A percentile compares a stretch with the other conserved stretches of the same genome.
These are phyloP conservation scores for Eueides isabella DNA, from an alignment of 1,140 invertebrate species.

Conservation along the genomic window DNA sequence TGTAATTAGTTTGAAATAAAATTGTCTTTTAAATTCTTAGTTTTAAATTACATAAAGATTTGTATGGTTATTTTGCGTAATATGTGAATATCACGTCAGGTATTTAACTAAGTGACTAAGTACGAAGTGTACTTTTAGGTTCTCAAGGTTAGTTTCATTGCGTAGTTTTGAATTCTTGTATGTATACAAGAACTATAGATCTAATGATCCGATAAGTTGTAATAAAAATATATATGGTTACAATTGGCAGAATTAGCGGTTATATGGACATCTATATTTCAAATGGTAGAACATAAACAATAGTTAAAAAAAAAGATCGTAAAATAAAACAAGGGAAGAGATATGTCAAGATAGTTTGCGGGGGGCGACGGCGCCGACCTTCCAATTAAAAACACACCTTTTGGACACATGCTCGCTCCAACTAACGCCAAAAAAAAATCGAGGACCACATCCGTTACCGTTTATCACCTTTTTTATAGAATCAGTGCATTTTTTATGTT, in stretches of 20 bases:
- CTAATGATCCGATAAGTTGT: neutral
- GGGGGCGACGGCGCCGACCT: slow-evolving; percentile 62
- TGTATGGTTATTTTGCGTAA: too few species aligned
- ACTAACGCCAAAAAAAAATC: slow-evolving; percentile 64
- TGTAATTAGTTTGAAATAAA: slow-evolving; percentile 10
- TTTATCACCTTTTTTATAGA: slow-evolving; percentile 69
- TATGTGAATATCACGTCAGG: too few species aligned
- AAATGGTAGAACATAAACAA: slow-evolving; percentile 66
- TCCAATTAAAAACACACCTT: slow-evolving; percentile 80
- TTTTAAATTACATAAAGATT: neutral
- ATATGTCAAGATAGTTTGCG: slow-evolving; percentile 79
- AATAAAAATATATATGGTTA: slow-evolving; percentile 3
- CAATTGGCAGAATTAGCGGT: slow-evolving; percentile 55
- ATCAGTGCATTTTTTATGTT: slow-evolving; percentile 29
- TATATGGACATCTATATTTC: slow-evolving; percentile 70
- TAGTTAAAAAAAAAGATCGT: slow-evolving; percentile 70
- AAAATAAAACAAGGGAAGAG: slow-evolving; percentile 79
- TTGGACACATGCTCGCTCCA: slow-evolving; percentile 76
- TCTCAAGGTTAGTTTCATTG: too few species aligned
- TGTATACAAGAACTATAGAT: neutral
- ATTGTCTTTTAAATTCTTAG: neutral
- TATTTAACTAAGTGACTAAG: too few species aligned
- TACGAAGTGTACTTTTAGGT: too few species aligned
- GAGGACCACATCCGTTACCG: slow-evolving; percentile 70
- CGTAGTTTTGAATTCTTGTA: too few species aligned